Conservation (phyloP, 2,113 vertebrate species). For the Sander vitreus region DNA sequence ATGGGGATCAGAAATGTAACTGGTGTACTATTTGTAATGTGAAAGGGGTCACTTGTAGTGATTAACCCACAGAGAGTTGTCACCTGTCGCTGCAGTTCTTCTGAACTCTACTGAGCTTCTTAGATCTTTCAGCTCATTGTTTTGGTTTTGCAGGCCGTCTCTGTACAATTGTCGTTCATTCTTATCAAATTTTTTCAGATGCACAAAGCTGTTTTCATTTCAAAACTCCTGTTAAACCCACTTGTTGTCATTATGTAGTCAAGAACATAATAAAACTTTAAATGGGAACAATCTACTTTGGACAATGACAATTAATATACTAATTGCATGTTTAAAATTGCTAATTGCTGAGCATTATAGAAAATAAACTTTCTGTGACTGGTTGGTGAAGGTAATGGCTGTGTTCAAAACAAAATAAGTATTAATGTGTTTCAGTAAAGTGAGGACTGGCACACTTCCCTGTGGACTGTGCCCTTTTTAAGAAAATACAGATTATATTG, state of each 20-base stretch:
- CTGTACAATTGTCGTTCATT: background rate
- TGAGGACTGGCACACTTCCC: constrained; percentile 42
- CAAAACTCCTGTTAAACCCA: background rate
- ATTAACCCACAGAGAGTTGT: background rate
- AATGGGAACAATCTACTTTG: background rate
- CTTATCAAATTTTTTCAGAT: background rate
- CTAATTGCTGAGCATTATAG: background rate
- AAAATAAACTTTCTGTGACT: constrained; percentile 5
- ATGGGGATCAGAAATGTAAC: no score
- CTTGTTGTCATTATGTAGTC: background rate
- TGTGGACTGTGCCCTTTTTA: constrained; percentile 26
- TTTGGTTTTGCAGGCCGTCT: background rate
- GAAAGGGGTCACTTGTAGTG: no score
- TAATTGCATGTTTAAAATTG: background rate
- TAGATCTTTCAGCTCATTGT: background rate
- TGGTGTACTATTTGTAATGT: no score
- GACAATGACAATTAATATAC: background rate
- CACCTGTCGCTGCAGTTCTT: background rate
- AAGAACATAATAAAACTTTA: background rate
- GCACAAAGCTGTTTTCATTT: background rate
- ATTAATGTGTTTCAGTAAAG: constrained; percentile 27
- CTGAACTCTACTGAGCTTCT: background rate
- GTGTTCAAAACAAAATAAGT: constrained; percentile 18
- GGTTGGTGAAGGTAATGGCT: constrained; percentile 32
- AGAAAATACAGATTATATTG: constrained; percentile 14